phyloP scores from a whole-genome alignment of 1,140 invertebrate genomes.

The Diuraphis noxia region DNA sequence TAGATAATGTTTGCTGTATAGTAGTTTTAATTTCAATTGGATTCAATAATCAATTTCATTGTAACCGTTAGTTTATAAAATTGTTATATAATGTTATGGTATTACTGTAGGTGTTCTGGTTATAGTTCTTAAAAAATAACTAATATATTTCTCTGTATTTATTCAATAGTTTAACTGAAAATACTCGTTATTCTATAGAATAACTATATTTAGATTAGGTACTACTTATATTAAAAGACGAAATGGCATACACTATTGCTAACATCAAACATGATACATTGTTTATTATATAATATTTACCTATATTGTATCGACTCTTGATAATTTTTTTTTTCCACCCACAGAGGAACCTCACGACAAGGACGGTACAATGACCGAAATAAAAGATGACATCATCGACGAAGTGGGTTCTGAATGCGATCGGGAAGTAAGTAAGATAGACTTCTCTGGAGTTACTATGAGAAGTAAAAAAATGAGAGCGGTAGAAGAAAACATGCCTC shows the following conservation, averaged over 20 bases:
- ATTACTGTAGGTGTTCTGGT: no score
- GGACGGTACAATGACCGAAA: slow-evolving; percentile 33
- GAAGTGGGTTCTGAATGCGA: slow-evolving; percentile 64
- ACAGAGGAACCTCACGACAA: slow-evolving; percentile 44
- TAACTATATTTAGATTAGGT: neutral
- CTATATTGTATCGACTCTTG: neutral
- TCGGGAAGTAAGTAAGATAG: slow-evolving; percentile 65
- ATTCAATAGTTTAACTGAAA: no score
- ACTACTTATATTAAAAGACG: neutral
- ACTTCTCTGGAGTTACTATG: slow-evolving; percentile 64
- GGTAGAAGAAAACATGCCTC: slow-evolving; percentile 61
- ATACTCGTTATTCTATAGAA: no score
- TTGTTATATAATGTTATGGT: no score
- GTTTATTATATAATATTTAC: neutral
- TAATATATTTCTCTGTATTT: no score
- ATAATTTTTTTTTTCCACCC: slow-evolving; percentile 28
- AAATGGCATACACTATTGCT: neutral
- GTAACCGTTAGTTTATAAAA: no score
- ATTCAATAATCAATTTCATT: no score
- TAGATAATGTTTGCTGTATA: neutral
- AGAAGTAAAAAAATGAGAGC: slow-evolving; percentile 64
- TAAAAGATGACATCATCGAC: slow-evolving; percentile 57
- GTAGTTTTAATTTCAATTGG: neutral
- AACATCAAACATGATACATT: neutral
- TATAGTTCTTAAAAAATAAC: no score